Percentiles rank a stretch among this genome's conserved stretches.
Conservation (phyloP, 2,797 vertebrate genomes). For the Rhinichthys osculus region DNA sequence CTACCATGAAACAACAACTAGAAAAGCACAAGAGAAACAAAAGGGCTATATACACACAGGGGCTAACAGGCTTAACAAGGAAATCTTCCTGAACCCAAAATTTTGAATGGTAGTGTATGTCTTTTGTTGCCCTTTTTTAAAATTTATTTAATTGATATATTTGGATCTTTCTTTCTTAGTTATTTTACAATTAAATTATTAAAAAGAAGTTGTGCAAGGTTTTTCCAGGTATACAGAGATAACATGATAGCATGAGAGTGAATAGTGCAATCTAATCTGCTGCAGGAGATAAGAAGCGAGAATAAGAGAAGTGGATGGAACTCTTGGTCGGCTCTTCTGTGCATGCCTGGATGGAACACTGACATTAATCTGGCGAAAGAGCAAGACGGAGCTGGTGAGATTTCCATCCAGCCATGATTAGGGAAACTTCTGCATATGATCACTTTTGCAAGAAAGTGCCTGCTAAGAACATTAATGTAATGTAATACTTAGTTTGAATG, state of each 20-base stretch:
- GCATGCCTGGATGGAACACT: constrained; percentile 22
- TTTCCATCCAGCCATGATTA: constrained; percentile 5
- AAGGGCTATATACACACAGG: too few relatives aligned
- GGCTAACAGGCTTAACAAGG: too few relatives aligned
- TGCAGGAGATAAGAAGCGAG: constrained; percentile 48
- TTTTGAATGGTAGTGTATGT: not conserved
- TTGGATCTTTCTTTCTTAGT: not conserved
- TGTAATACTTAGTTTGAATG: not conserved
- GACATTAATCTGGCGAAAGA: constrained; percentile 1
- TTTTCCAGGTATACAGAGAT: not conserved
- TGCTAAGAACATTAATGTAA: not conserved
- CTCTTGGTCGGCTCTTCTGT: constrained; percentile 16
- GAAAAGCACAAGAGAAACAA: too few relatives aligned
- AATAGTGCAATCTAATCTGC: constrained; percentile 20
- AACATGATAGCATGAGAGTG: constrained; percentile 15
- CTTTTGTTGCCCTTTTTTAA: not conserved
- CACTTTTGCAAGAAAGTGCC: not conserved
- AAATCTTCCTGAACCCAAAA: not conserved
- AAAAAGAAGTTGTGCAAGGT: not conserved
- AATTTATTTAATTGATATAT: not conserved
- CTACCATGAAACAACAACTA: too few relatives aligned
- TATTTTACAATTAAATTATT: not conserved
- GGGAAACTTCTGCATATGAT: not conserved
- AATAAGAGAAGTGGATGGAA: constrained; percentile 24
- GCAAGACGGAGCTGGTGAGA: constrained; percentile 47